Conservation (phyloP, 2,888 invertebrate species). For the Pyrochroa serraticornis region DNA sequence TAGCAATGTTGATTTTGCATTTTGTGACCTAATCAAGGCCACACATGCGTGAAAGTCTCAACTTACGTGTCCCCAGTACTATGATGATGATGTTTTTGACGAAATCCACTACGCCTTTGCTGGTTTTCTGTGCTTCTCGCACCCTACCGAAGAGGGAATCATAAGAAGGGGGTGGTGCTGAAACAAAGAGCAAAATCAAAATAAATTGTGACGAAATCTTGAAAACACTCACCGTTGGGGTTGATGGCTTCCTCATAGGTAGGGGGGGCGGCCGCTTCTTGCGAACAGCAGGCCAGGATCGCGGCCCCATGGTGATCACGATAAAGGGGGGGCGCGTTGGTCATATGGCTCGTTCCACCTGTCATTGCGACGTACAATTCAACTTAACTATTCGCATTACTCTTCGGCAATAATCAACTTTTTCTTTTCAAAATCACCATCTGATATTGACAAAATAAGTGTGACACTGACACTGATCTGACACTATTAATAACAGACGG, state of each 20-base stretch:
- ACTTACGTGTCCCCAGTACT: constrained; percentile 68
- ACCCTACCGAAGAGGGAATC: constrained; percentile 71
- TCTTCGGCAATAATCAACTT: constrained; percentile 19
- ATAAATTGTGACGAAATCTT: background rate
- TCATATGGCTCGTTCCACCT: constrained; percentile 35
- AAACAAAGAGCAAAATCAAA: constrained; percentile 30
- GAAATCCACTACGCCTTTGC: constrained; percentile 67
- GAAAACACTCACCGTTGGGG: constrained; percentile 61
- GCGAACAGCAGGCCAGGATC: constrained; percentile 31
- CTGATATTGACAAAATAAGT: background rate
- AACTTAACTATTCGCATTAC: constrained; percentile 18
- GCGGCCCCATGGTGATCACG: constrained; percentile 36
- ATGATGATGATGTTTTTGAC: constrained; percentile 66
- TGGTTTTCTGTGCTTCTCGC: constrained; percentile 65
- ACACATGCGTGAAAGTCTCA: constrained; percentile 9
- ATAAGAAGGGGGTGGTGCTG: constrained; percentile 70
- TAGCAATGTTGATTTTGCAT: no score
- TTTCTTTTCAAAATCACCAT: constrained; percentile 20
- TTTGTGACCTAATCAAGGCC: no score
- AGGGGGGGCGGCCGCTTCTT: constrained; percentile 59
- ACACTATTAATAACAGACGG: background rate
- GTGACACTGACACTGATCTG: no score
- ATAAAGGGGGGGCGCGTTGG: constrained; percentile 39
- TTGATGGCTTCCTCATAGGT: constrained; percentile 68
- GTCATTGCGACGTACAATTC: constrained; percentile 33